These are phyloP conservation scores for Hydropsyche betteni DNA, from an alignment of 2,888 invertebrate genomes.

Conservation along the genomic window DNA sequence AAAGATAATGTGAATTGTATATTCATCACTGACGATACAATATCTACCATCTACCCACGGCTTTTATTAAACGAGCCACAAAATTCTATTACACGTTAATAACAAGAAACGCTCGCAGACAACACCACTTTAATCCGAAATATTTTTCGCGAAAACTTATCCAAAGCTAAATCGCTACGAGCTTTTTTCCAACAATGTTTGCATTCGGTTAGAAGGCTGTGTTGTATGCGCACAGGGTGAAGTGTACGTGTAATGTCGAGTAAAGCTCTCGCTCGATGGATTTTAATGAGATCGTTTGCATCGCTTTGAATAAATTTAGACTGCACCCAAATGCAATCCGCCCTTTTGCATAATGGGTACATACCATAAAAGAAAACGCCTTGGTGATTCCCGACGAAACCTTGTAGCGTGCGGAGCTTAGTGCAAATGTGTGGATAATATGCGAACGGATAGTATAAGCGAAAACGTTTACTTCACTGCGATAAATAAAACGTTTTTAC, in stretches of 20 bases:
- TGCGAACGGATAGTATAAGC: too few species aligned
- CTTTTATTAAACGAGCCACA: too few species aligned
- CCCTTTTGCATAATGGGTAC: constrained; percentile 21
- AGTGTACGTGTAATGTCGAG: constrained; percentile 3
- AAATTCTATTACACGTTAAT: too few species aligned
- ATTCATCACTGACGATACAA: too few species aligned
- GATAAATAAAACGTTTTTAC: too few species aligned
- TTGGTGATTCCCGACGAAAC: neutral
- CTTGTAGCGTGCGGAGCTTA: too few species aligned
- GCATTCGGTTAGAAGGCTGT: neutral
- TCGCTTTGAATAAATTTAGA: constrained; percentile 26
- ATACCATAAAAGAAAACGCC: neutral
- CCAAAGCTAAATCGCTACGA: neutral
- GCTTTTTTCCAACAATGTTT: too few species aligned
- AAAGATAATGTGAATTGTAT: too few species aligned
- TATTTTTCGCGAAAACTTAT: neutral
- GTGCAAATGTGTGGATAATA: too few species aligned
- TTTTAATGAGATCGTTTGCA: constrained; percentile 27
- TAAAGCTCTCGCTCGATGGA: neutral
- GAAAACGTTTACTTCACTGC: too few species aligned
- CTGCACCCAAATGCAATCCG: constrained; percentile 15
- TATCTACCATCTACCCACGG: too few species aligned
- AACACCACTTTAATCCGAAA: neutral
- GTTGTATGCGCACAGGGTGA: neutral
- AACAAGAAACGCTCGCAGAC: too few species aligned